A percentile compares a stretch with the other conserved stretches of the same genome.
Evolutionary conservation across 1,140 invertebrate genomes (phyloP).

Genomic region (Tetramorium alpestre): DNA sequence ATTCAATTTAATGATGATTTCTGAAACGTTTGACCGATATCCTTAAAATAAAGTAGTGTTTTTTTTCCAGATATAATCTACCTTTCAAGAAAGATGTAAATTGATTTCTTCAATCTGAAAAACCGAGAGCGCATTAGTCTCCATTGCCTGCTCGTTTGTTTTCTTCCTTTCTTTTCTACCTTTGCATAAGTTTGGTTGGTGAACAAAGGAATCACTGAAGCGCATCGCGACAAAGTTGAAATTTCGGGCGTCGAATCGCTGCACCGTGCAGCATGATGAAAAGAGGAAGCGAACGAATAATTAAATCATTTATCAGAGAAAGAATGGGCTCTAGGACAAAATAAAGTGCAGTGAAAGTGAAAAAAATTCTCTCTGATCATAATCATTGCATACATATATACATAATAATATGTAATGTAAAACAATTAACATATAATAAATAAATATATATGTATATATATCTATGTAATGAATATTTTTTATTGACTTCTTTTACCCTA

Average conservation of each 20-base stretch:
- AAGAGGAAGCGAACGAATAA: conserved; percentile 5
- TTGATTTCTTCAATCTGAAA: conserved; percentile 43
- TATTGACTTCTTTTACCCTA: background rate
- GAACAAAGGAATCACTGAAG: conserved; percentile 75
- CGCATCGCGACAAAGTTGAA: conserved; percentile 53
- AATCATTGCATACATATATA: background rate
- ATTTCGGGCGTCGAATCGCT: conserved; percentile 53
- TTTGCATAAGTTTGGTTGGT: conserved; percentile 58
- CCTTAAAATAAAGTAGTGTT: background rate
- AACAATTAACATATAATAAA: background rate
- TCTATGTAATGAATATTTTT: background rate
- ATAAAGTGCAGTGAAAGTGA: background rate
- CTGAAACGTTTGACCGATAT: background rate
- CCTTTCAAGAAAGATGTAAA: background rate
- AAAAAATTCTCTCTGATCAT: background rate
- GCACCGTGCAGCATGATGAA: conserved; percentile 62
- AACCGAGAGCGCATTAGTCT: conserved; percentile 50
- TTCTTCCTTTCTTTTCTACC: conserved; percentile 25
- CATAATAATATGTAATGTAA: background rate
- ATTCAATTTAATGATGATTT: background rate
- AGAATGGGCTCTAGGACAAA: background rate
- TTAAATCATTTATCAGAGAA: conserved; percentile 15
- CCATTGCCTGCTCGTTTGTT: background rate
- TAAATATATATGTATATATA: background rate
- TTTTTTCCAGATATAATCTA: background rate